phyloP scores from a whole-genome alignment of 2,888 invertebrate genomes.

The Hirtodrosophila duncani region DNA sequence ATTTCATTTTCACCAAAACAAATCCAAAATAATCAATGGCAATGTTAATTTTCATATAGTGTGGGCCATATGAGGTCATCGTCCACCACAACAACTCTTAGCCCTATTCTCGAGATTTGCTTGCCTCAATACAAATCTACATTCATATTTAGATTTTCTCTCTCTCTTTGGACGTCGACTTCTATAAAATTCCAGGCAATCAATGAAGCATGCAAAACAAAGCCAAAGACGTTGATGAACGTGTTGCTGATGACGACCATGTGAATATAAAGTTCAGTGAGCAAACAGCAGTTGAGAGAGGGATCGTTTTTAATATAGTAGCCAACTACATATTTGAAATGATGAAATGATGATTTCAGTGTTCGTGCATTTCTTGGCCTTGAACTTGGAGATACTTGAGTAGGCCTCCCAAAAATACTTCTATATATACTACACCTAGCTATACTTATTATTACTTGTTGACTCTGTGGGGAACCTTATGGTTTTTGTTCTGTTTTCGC shows the following conservation, averaged over 20 bases:
- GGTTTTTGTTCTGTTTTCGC: constrained; percentile 15
- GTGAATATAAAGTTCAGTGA: too few relatives aligned
- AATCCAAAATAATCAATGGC: background rate
- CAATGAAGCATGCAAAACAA: constrained; percentile 56
- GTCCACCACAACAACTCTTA: constrained; percentile 11
- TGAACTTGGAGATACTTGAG: constrained; percentile 21
- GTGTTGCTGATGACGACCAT: background rate
- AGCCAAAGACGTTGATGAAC: constrained; percentile 7
- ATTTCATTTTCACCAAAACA: constrained; percentile 11
- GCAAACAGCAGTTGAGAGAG: background rate
- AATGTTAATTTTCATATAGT: constrained; percentile 7
- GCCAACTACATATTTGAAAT: too few relatives aligned
- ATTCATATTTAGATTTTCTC: too few relatives aligned
- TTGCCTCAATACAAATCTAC: too few relatives aligned
- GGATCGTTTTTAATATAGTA: too few relatives aligned
- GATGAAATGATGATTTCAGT: background rate
- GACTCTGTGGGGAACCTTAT: constrained; percentile 9
- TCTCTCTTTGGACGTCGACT: background rate
- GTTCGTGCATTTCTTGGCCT: constrained; percentile 10
- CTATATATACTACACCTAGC: background rate
- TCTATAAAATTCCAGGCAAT: constrained; percentile 52
- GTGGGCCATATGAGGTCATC: constrained; percentile 34
- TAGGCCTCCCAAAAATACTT: constrained; percentile 3
- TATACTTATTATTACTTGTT: constrained; percentile 17
- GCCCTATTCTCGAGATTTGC: too few relatives aligned